A percentile compares a stretch with the other conserved stretches of the same genome.
Conservation (phyloP, 2,113 vertebrate species). For the Ciconia maguari region DNA sequence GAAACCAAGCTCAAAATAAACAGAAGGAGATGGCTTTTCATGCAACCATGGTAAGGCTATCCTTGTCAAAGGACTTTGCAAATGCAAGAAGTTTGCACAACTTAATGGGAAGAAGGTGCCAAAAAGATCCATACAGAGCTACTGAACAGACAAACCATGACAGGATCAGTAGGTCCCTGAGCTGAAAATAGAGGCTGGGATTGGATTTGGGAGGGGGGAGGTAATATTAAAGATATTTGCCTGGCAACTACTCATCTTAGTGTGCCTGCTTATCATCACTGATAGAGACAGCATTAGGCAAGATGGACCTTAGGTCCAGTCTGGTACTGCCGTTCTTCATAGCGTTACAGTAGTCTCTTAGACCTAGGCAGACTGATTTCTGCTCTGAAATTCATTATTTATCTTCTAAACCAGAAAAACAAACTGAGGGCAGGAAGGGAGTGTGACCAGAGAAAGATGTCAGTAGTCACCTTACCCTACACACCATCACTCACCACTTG, state of each 20-base stretch:
- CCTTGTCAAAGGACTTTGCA: fast-evolving
- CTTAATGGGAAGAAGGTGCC: neutral
- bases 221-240: neutral
- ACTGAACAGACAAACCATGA: neutral
- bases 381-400: neutral
- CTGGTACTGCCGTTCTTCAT: neutral
- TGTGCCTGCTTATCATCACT: neutral
- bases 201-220: neutral
- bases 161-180: neutral
- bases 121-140: neutral
- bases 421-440: neutral
- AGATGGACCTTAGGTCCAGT: neutral
- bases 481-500: neutral
- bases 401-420: neutral
- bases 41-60: neutral
- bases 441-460: neutral
- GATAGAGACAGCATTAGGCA: fast-evolving
- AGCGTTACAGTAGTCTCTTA: fast-evolving
- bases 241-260: fast-evolving
- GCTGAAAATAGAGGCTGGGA: neutral
- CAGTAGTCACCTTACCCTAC: neutral
- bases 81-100: neutral
- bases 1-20: neutral
- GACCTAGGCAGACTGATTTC: neutral
- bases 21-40: neutral